Evolutionary conservation across 2,888 invertebrate genomes (phyloP), one percentile per base, ranked within the genome.

Genomic region (Apocheima hispidaria): DNA sequence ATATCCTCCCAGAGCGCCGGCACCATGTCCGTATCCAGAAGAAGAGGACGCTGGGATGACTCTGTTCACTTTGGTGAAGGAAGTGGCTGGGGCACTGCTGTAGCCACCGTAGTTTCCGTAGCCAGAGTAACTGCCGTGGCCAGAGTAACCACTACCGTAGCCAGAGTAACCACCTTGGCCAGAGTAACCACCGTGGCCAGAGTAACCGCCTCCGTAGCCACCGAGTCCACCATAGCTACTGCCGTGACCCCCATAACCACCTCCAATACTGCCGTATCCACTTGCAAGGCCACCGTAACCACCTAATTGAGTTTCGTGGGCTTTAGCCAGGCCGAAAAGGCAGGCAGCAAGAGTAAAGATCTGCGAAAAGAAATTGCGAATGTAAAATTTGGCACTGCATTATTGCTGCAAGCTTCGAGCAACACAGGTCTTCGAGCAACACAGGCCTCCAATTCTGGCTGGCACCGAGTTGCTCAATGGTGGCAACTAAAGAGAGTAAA

Each of bases 261-360:
- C 23, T 5, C 48, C 41, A n/a, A n/a, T n/a, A n/a, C n/a, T n/a
- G n/a, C n/a, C n/a, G n/a, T n/a, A n/a, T n/a, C n/a, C n/a, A n/a
- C n/a, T n/a, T n/a, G n/a, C n/a, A n/a, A n/a, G n/a, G n/a, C 63
- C 60, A 2, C 33, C 55, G 48, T 61, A 60, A 14, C 64, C 65
- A 35, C 60, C 63, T 30, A 59, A 56, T 26, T 61, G 57, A 23
- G 65, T 57, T 21, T 66, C 67, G 16, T 67, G 48, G 30, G 84
- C 85, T 18, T 54, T 73, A 58, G 81, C 77, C 23, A 85, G 49
- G 59, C 84, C 84, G 48, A 86, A 74, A 4, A 85, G 72, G 77
- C 83, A 83, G 35, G 73, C 73, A 26, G 83, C 70, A 14, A 80
- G 48, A 50, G 79, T 70, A 26, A 85, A 59, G 38, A 81, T 66